Evolutionary conservation across 2,888 invertebrate species (phyloP).

Genomic region (Eucera pruinosa): DNA sequence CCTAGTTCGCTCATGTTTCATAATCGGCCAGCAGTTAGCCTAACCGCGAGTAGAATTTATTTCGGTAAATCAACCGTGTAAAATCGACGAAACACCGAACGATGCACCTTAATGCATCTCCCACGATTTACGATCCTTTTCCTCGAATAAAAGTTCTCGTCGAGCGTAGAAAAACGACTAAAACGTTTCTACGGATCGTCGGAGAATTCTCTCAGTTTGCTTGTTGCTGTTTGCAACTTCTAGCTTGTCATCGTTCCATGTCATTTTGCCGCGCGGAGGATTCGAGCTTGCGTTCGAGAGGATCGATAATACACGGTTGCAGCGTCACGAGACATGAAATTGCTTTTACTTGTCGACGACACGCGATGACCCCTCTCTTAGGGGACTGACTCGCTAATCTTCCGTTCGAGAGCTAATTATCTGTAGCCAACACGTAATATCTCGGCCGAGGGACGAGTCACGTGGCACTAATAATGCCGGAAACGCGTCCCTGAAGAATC

Average conservation of each 20-base stretch:
- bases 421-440: slow-evolving; percentile 31
- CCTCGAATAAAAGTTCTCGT: too few relatives aligned
- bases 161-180: too few relatives aligned
- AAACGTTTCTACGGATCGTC: background rate
- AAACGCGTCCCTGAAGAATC: slow-evolving; percentile 39
- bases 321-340: slow-evolving; percentile 42
- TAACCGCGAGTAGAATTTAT: slow-evolving; percentile 32
- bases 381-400: slow-evolving; percentile 21
- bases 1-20: slow-evolving; percentile 56
- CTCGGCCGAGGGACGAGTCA: slow-evolving; percentile 33
- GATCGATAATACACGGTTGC: slow-evolving; percentile 50
- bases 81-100: slow-evolving; percentile 30
- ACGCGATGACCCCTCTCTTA: slow-evolving; percentile 44
- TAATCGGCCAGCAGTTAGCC: slow-evolving; percentile 42
- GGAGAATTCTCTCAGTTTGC: background rate
- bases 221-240: slow-evolving; percentile 13
- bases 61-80: slow-evolving; percentile 28
- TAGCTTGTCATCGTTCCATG: slow-evolving; percentile 1
- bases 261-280: slow-evolving; percentile 1
- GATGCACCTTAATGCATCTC: slow-evolving; percentile 13
- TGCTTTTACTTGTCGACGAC: slow-evolving; percentile 45
- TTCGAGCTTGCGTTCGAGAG: slow-evolving; percentile 24
- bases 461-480: slow-evolving; percentile 46
- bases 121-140: background rate
- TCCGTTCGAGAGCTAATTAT: slow-evolving; percentile 50